Evolutionary conservation across 1,140 invertebrate genomes (phyloP), one percentile per base, ranked within the genome.

Genomic region (Monochamus saltuarius): DNA sequence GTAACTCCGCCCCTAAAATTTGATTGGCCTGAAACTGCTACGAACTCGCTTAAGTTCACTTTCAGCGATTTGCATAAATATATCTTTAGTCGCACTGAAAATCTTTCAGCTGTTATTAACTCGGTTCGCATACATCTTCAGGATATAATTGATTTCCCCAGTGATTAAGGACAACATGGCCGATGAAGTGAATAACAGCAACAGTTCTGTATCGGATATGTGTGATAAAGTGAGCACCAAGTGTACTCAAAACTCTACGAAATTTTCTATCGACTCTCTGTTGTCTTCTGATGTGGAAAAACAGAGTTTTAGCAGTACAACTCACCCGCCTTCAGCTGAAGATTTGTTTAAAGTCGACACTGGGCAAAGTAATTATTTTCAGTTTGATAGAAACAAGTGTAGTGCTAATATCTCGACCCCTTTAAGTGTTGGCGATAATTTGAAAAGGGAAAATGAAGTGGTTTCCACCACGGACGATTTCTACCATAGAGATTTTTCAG

Each of bases 201-300:
- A 36, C 13, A 35, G 13, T 37, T 16, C 4, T 17, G 50, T 53
- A 4, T 11, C 17, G 1, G 22, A 7, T 14, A 34, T 38, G 11
- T 16, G 4, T 46, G 11, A 16, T 17, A 22, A 46, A 10, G 10
- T 22, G 3, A 11, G 4, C 14, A 50, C 49, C 13, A 43, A 17
- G 13, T 40, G 29, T 6, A 29, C 45, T 35, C 37, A 58, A 14
- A 67, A 61, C 13, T 61, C 57, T 22, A 57, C 46, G 9, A 67
- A 53, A 36, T 67, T 67, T 64, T 59, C 54, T 16, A 67, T 67
- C 14, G 65, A 67, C 22, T 63, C 64, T 7, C 36, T 66, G 14
- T 40, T 66, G 11, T 62, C 61, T 4, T 35, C 14, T n/a, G 39
- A 43, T 9, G 42, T 22, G n/a, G 16, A 43, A 17, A 22, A 22